Evolutionary conservation across 2,113 vertebrate genomes (phyloP), one percentile per base, ranked within the genome.

Genomic region (Elephas maximus): DNA sequence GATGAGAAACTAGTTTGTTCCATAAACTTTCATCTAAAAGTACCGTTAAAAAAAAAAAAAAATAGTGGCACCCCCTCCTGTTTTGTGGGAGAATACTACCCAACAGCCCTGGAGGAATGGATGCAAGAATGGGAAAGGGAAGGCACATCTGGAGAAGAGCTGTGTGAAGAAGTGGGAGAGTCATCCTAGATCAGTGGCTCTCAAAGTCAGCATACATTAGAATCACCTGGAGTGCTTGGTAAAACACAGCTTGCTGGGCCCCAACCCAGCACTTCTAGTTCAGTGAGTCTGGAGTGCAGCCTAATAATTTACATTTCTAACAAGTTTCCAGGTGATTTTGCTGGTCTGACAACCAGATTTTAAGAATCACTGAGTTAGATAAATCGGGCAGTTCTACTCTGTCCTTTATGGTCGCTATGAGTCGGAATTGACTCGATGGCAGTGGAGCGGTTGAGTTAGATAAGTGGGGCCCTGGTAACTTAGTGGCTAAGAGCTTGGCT

Each of bases 191-290:
- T 30, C 33, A 6, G 23, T 8, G 44, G 5, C 63, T 86, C 44
- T 48, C 67, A 67, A 6, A 24, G 53, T n/a, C 3, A 44, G 71
- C 1, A 0, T 23, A 14, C 2, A 0, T 14, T 63, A 44, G 28
- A 5, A 24, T 77, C 48, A 51, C 30, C 6, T 0, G 6, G n/a
- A 17, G 20, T 0, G 28, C 60, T 51, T 80, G 41, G 8, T 15
- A 88, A 44, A 76, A 60, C 14, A 1, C 11, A 57, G 53, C 53
- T 57, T 57, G 53, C 53, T 57, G 53, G 53, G 53, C 53, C 53
- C 53, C 53, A 57, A 10, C 53, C 53, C 15, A 57, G 53, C 15
- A 8, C 53, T 57, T 57, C 79, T 45, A 28, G 24, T n/a, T 5
- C 30, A 30, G 26, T 2, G 24, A 14, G 51, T n/a, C 74, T 4